Percentiles rank a stretch among this genome's conserved stretches.
phyloP scores from a whole-genome alignment of 2,797 vertebrate genomes.

The Clarias fuscus region DNA sequence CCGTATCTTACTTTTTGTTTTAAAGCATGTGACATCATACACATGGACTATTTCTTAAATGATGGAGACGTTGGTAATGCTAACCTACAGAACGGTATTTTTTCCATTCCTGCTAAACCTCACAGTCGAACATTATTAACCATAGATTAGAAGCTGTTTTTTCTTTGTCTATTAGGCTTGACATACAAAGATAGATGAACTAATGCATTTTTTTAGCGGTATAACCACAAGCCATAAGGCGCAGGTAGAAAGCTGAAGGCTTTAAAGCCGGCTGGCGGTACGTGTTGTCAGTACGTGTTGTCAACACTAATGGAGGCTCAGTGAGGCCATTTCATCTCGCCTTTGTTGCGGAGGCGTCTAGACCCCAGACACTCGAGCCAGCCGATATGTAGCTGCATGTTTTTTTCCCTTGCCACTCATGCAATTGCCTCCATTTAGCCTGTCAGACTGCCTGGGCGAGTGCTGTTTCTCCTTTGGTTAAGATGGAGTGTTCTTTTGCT shows the following conservation, averaged over 20 bases:
- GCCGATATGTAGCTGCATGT: constrained; percentile 74
- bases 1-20: neutral
- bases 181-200: constrained; percentile 1
- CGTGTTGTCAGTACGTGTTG: constrained; percentile 29
- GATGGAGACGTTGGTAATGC: neutral
- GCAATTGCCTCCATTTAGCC: constrained; percentile 86
- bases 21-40: constrained; percentile 1
- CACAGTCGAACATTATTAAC: neutral
- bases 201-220: neutral
- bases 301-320: constrained; percentile 49
- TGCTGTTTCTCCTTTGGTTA: constrained; percentile 82
- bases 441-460: constrained; percentile 75
- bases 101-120: neutral
- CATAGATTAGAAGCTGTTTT: neutral
- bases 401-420: constrained; percentile 71
- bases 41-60: neutral
- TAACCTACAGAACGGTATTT: neutral
- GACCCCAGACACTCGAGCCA: constrained; percentile 66
- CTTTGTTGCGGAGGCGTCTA: constrained; percentile 61
- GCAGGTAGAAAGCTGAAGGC: constrained; percentile 27
- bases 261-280: constrained; percentile 29
- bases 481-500: constrained; percentile 71
- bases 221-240: constrained; percentile 22
- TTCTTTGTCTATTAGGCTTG: neutral
- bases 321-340: constrained; percentile 44